Percentiles rank a stretch among this genome's conserved stretches.
These are phyloP conservation scores for Tribolium freemani DNA, from an alignment of 2,888 invertebrate genomes.

Conservation along the genomic window DNA sequence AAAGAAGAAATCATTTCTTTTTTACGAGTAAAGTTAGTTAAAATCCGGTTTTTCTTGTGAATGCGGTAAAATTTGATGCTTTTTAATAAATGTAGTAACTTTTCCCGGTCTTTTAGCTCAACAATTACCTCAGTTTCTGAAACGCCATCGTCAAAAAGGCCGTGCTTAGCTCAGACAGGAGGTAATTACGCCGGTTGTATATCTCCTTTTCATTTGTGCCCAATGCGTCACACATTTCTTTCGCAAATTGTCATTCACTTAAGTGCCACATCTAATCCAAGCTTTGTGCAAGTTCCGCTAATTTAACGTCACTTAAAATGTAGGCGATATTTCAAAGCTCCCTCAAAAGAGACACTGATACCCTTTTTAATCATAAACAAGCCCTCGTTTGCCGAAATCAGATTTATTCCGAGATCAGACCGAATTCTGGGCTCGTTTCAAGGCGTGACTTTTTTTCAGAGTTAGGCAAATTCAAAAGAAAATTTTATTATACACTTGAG, in stretches of 20 bases:
- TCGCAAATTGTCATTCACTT: not conserved
- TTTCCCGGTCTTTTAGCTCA: no score
- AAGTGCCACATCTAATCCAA: slow-evolving; percentile 12
- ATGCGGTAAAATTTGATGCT: no score
- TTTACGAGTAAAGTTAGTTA: not conserved
- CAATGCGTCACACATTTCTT: slow-evolving; percentile 6
- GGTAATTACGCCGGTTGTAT: not conserved
- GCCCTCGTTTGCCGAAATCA: not conserved
- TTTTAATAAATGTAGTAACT: no score
- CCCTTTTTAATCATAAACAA: not conserved
- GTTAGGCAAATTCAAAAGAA: no score
- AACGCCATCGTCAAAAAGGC: no score
- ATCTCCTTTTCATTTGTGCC: not conserved
- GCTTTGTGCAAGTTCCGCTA: slow-evolving; percentile 1
- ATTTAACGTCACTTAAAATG: slow-evolving; percentile 10
- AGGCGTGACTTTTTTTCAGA: no score
- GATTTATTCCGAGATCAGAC: not conserved
- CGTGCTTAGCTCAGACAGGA: not conserved
- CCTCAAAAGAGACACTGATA: not conserved
- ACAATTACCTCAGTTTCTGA: no score
- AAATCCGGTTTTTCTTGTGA: not conserved
- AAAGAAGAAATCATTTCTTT: no score
- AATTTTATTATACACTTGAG: no score
- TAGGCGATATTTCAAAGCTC: not conserved
- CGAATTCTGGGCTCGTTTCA: no score